Base-by-base conservation (phyloP, 1,140 invertebrate genomes). In the Anoplophora glabripennis region DNA sequence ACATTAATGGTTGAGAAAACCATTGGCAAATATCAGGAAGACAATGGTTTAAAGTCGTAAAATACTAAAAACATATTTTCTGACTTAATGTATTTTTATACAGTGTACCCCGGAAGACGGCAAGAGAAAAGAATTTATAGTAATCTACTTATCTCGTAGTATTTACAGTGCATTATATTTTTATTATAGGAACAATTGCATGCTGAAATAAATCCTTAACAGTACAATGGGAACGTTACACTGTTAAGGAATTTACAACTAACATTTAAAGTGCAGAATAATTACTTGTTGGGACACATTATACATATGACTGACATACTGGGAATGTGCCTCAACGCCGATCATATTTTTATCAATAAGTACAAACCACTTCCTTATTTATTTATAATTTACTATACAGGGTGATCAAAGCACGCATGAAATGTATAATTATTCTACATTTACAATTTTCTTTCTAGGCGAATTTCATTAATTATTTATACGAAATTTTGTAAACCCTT, bases 361-460 rank as follows among this genome's bases (percentile, higher is more conserved):
- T 57, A 57, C 55, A 57, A 59, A 59, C 57, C 57, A 59, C 48
- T 59, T 53, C 48, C 41, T 58, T 38, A 49, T 28, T 28, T 44
- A 41, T 45, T 37, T 38, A 48, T 17, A 12, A 41, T 28, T 28
- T 28, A 28, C 21, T n/a, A 28, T 28, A 28, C 21, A 28, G 21
- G 21, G 21, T 28, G 21, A 5, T 28, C 21, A 28, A 28, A 28
- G 21, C 21, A 28, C 21, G 21, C 21, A 28, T 5, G 21, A 28
- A 28, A 28, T n/a, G n/a, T n/a, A n/a, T n/a, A n/a, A n/a, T n/a
- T n/a, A n/a, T 28, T 28, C 5, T 28, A 2, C 21, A 28, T 28
- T 3, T 28, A 3, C 21, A 28, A 28, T 28, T 28, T 28, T 28
- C 2, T 28, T n/a, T 5, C 21, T 5, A 28, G 21, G 21, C 5